Evolutionary conservation across 2,113 vertebrate genomes (phyloP).

Genomic region (Rhagologus leucostigma): DNA sequence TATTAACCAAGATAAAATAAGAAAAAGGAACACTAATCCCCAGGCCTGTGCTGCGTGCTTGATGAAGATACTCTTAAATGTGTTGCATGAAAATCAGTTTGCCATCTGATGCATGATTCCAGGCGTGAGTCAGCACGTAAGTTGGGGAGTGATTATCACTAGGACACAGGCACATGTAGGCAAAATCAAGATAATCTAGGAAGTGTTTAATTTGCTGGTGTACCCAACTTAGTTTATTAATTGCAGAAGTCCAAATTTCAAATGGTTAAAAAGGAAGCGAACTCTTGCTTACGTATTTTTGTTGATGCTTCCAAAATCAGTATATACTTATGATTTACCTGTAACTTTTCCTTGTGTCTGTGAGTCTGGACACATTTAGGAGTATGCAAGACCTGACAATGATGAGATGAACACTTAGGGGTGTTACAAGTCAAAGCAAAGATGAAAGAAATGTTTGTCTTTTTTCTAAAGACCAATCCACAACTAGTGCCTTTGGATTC

Average conservation of each 20-base stretch:
- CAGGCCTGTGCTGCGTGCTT: not conserved
- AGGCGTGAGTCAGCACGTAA: not conserved
- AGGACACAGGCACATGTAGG: not conserved
- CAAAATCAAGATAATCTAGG: not conserved
- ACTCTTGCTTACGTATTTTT: fast-evolving
- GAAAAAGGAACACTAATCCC: not conserved
- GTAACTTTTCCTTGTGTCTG: not conserved
- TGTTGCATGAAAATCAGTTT: not conserved
- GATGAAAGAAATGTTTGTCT: not conserved
- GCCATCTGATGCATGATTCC: not conserved
- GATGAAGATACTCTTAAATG: not conserved
- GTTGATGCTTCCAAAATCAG: not conserved
- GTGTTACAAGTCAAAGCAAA: not conserved
- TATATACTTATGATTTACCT: not conserved
- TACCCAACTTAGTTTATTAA: not conserved
- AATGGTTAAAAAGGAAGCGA: not conserved
- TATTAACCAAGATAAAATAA: not conserved
- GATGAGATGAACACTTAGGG: not conserved
- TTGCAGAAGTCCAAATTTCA: not conserved
- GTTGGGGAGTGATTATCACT: not conserved
- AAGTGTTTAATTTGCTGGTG: not conserved
- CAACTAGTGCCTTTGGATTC: not conserved
- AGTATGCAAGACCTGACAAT: not conserved
- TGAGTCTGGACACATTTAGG: not conserved
- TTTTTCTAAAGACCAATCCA: not conserved